These are phyloP conservation scores for Microchirus variegatus DNA, from an alignment of 2,797 vertebrate species.

Conservation along the genomic window DNA sequence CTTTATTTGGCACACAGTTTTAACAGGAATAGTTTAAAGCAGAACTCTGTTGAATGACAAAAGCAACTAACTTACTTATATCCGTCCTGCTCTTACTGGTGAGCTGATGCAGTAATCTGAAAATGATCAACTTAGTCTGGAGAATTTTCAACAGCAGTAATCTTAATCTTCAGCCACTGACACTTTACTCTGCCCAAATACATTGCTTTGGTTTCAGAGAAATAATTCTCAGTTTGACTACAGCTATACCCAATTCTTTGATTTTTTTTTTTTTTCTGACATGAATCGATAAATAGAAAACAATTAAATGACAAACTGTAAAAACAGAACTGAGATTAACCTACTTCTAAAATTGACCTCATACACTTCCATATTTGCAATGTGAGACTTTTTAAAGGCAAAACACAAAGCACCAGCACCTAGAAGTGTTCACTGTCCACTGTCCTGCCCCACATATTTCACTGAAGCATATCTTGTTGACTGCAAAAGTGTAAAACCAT, in stretches of 20 bases:
- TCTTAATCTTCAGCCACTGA: conserved; percentile 67
- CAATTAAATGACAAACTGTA: not conserved
- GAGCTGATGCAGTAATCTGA: conserved; percentile 56
- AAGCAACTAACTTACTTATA: conserved; percentile 3
- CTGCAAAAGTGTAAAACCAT: conserved; percentile 15
- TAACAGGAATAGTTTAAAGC: not conserved
- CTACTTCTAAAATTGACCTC: conserved; percentile 32
- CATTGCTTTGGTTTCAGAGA: conserved; percentile 27
- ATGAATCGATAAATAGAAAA: conserved; percentile 8
- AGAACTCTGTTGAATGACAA: conserved; percentile 9
- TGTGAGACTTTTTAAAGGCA: not conserved
- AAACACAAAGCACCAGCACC: not conserved
- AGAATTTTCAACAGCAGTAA: conserved; percentile 60
- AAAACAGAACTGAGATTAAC: conserved; percentile 43
- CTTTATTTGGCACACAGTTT: not conserved
- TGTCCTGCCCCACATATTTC: not conserved
- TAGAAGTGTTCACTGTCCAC: not conserved
- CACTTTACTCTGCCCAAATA: conserved; percentile 31
- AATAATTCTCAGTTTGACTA: not conserved
- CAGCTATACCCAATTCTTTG: too few species aligned
- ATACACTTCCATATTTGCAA: conserved; percentile 31
- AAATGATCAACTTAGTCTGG: conserved; percentile 66
- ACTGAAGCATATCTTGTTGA: conserved; percentile 20
- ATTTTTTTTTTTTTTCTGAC: not conserved
- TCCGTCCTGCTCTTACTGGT: conserved; percentile 39